Evolutionary conservation across 2,888 invertebrate genomes (phyloP), one percentile per base, ranked within the genome.

Genomic region (Liodrosophila aerea): DNA sequence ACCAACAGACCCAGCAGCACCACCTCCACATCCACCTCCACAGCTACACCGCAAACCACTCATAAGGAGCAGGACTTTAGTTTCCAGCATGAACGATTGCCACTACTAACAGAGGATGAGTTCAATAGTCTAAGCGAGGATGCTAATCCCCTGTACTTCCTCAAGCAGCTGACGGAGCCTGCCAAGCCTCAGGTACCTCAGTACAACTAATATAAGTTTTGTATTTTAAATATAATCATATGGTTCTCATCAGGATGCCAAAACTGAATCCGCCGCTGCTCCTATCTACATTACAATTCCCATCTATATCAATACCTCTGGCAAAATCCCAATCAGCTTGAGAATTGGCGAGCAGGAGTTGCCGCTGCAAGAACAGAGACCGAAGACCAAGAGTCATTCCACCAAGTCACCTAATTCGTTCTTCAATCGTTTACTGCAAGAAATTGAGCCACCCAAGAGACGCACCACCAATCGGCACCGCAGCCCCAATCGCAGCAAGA

Each of bases 231-330:
- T 44, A 7, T n/a, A 0, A 5, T 7, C 8, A 5, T n/a, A 7
- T n/a, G 1, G 1, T 8, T 1, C 1, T 30, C 4, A 12, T 34
- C 9, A 49, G 30, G 22, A 49, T 2, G 2, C 12, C 0, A 46
- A 57, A n/a, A 7, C 56, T 0, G 54, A 54, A 0, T 9, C 47
- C 0, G 5, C 36, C 3, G 54, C 41, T 2, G 50, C 71, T 4
- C 76, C 83, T 0, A 81, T 87, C 36, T 86, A 76, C 49, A 87
- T 87, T 5, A 87, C 81, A 2, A 80, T 87, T 15, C 87, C 87
- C 18, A 86, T 87, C n/a, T 81, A 86, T 22, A 85, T 87, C n/a
- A 87, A 73, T 29, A 65, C 74, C 3, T 58, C 67, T 5, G 73
- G 70, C 1, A 65, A 64, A 4, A 15, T 67, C 33, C 87, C 87